Base-by-base conservation (phyloP, 2,888 invertebrate genomes). In the Corythucha ciliata region DNA sequence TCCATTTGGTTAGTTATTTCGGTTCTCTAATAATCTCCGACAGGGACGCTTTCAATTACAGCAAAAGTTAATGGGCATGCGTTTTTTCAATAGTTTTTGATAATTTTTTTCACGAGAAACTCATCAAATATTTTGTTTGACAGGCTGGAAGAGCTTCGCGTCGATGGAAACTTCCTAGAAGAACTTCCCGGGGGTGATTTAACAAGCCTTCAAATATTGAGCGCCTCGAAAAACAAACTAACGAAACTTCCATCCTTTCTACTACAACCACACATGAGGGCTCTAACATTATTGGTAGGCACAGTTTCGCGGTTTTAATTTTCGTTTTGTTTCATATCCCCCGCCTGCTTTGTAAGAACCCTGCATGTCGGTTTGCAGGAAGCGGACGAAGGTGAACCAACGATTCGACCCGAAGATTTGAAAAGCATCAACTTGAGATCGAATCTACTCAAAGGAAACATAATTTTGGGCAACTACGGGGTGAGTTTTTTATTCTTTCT, bases 391-490 rank as follows among this genome's bases (percentile, higher is more conserved):
- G 54, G 51, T 24, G 57, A 54, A 46, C 56, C 52, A 33, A 52
- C 39, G 16, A 52, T 48, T 10, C 50, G 51, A 41, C 57, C 57
- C 18, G 53, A 56, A 48, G 59, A 60, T 12, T 34, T 61, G 26
- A 56, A 56, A 27, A 55, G 51, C 25, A 78, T 86, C n/a, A 85
- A 83, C 65, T 70, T 87, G 33, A 73, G 84, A 48, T 79, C 82
- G 57, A 87, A 86, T 68, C 77, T 80, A 58, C 70, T 87, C 24
- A 85, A 86, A 68, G 87, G 87, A 51, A 85, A 81, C 69, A 87
- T 88, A 57, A 81, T 87, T 59, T 76, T 88, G 46, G 87, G 85
- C 50, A 87, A 86, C 67, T 87, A 87, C 69, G 85, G 84, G 67
- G 87, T 86, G 73, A 75, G 76, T 70, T 74, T 69, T 26, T 25